phyloP scores from a whole-genome alignment of 2,797 vertebrate species.

The Allobates femoralis region DNA sequence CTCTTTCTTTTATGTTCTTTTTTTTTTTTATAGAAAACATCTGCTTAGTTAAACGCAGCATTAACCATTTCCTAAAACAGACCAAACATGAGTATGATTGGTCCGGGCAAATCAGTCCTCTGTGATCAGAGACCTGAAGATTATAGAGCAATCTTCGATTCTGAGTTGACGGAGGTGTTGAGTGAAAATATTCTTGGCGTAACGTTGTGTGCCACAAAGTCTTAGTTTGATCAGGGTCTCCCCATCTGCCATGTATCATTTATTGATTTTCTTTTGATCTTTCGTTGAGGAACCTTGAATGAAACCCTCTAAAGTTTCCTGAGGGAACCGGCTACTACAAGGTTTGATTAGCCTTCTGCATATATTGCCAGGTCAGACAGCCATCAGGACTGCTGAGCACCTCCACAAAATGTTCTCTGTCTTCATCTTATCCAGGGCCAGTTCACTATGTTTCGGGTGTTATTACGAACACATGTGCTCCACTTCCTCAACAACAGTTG shows the following conservation, averaged over 20 bases:
- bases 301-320: too few relatives aligned
- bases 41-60: constrained; percentile 48
- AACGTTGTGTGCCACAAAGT: neutral
- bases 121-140: constrained; percentile 7
- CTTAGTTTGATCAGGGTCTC: neutral
- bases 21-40: constrained; percentile 60
- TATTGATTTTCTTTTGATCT: neutral
- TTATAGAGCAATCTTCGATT: neutral
- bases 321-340: too few relatives aligned
- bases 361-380: too few relatives aligned
- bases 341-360: too few relatives aligned
- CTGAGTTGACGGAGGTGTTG: neutral
- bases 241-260: neutral
- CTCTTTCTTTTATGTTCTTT: constrained; percentile 55
- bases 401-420: too few relatives aligned
- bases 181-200: neutral
- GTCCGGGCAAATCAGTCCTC: neutral
- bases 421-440: too few relatives aligned
- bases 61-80: constrained; percentile 42
- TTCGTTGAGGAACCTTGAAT: too few relatives aligned
- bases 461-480: too few relatives aligned
- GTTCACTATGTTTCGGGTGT: too few relatives aligned
- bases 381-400: too few relatives aligned
- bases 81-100: constrained; percentile 1
- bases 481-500: too few relatives aligned